These are phyloP conservation scores for Pterophyllum scalare DNA, from an alignment of 2,113 vertebrate genomes.

Conservation along the genomic window DNA sequence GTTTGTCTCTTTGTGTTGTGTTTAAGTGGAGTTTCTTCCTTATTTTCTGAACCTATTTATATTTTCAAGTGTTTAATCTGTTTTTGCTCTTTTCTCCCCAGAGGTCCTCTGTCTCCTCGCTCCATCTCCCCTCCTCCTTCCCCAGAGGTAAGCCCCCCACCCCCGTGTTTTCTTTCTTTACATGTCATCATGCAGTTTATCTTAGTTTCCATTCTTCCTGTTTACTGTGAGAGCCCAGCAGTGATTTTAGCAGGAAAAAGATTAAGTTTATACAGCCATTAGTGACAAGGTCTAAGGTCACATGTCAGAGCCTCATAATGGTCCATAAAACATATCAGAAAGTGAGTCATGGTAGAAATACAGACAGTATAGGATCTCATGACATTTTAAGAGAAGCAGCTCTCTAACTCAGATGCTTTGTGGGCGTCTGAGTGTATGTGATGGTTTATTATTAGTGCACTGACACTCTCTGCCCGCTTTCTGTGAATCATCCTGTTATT, in stretches of 20 bases:
- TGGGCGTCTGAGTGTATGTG: not conserved
- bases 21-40: not conserved
- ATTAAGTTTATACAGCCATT: not conserved
- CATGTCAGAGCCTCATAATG: not conserved
- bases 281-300: not conserved
- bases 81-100: constrained; percentile 55
- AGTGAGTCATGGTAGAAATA: not conserved
- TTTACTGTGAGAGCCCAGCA: not conserved
- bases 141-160: constrained; percentile 83
- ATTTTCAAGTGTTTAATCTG: not conserved
- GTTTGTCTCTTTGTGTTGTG: not conserved
- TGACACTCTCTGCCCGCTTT: not conserved
- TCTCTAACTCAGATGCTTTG: not conserved
- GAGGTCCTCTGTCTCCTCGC: constrained; percentile 90
- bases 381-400: not conserved
- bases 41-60: not conserved
- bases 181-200: not conserved
- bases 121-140: constrained; percentile 91
- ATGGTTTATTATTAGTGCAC: not conserved
- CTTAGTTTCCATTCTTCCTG: not conserved
- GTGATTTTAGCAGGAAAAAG: not conserved
- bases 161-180: not conserved
- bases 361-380: not conserved
- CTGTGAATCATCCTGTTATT: not conserved
- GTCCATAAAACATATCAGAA: not conserved